These are phyloP conservation scores for Chanos chanos DNA, from an alignment of 2,797 vertebrate species.

Conservation along the genomic window DNA sequence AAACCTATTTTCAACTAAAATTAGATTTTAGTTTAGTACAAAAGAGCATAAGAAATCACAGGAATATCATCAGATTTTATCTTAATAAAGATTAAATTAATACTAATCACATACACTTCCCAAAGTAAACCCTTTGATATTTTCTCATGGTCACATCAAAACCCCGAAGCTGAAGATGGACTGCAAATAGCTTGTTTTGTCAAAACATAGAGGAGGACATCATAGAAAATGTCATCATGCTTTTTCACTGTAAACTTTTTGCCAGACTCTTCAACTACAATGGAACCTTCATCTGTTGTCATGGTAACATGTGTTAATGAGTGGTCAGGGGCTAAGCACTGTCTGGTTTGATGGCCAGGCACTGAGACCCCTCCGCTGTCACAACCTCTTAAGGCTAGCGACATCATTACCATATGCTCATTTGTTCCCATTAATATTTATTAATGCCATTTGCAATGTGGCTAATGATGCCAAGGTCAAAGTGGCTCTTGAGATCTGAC, in stretches of 20 bases:
- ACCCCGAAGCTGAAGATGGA: too few relatives aligned
- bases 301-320: background rate
- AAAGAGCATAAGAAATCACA: too few relatives aligned
- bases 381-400: slow-evolving; percentile 10
- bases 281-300: background rate
- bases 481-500: slow-evolving; percentile 20
- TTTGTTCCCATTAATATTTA: slow-evolving; percentile 69
- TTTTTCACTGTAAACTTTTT: background rate
- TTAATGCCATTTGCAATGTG: slow-evolving; percentile 49
- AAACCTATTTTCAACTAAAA: too few relatives aligned
- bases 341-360: background rate
- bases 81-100: too few relatives aligned
- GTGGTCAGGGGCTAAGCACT: background rate
- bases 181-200: too few relatives aligned
- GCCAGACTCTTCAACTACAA: background rate
- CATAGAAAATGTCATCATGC: too few relatives aligned
- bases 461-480: slow-evolving; percentile 61
- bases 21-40: too few relatives aligned
- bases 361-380: background rate
- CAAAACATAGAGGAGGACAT: too few relatives aligned
- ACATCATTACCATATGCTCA: slow-evolving; percentile 55
- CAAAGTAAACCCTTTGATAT: too few relatives aligned
- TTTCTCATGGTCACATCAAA: too few relatives aligned
- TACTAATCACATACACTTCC: too few relatives aligned
- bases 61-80: too few relatives aligned